Evolutionary conservation across 2,797 vertebrate genomes (phyloP).

Genomic region (Acipenser oxyrinchus): DNA sequence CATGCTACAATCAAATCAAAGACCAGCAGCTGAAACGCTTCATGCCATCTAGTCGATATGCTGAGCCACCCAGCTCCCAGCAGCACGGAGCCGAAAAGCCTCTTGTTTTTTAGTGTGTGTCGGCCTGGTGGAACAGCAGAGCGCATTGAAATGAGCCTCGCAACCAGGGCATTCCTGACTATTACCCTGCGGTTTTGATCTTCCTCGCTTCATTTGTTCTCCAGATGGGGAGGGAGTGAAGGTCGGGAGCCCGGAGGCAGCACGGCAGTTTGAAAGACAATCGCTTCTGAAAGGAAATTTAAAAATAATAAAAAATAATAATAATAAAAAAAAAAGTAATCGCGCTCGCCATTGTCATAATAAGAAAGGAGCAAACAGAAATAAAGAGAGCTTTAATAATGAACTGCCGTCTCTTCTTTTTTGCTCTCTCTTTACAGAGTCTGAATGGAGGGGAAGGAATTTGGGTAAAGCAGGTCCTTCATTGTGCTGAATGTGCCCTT

Average conservation of each 20-base stretch:
- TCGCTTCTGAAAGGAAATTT: slow-evolving; percentile 48
- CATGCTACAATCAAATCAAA: too few species aligned
- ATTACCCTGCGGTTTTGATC: slow-evolving; percentile 49
- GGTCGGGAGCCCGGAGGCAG: slow-evolving; percentile 47
- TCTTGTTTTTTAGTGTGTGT: not conserved
- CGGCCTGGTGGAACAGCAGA: slow-evolving; percentile 10
- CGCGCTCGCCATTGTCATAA: slow-evolving; percentile 6
- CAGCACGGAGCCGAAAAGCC: too few species aligned
- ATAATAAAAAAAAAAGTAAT: slow-evolving; percentile 11
- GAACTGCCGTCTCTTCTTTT: not conserved
- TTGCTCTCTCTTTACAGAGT: not conserved
- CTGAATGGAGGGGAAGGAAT: not conserved
- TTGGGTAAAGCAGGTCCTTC: not conserved
- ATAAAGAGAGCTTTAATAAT: not conserved
- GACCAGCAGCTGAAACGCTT: too few species aligned
- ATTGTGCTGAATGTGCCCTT: not conserved
- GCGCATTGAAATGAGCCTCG: slow-evolving; percentile 27
- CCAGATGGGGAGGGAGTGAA: slow-evolving; percentile 52
- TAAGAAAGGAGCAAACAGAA: slow-evolving; percentile 3
- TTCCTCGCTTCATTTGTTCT: slow-evolving; percentile 55
- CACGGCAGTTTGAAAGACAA: slow-evolving; percentile 45
- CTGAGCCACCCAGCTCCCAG: too few species aligned
- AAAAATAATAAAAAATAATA: slow-evolving; percentile 32
- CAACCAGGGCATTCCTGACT: slow-evolving; percentile 33
- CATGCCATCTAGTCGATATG: too few species aligned